These are phyloP conservation scores for Spodoptera exigua DNA, from an alignment of 2,888 invertebrate genomes.

Conservation along the genomic window DNA sequence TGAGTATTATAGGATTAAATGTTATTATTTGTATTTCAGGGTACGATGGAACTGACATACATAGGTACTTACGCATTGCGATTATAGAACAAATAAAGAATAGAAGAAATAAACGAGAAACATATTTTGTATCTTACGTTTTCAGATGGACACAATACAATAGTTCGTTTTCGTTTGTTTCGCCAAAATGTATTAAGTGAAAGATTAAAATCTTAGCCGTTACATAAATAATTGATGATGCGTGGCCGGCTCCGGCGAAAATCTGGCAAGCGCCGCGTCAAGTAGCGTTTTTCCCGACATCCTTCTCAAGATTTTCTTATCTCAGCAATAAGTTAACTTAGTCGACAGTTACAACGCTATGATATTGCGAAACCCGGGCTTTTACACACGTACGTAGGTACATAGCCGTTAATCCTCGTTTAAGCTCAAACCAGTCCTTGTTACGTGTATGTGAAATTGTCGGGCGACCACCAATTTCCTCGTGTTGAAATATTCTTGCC, in stretches of 20 bases:
- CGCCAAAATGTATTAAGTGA: too few relatives aligned
- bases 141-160: neutral
- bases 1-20: too few relatives aligned
- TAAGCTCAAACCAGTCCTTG: conserved; percentile 47
- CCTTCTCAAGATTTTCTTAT: conserved; percentile 26
- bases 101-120: neutral
- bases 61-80: too few relatives aligned
- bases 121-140: conserved; percentile 12
- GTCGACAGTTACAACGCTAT: conserved; percentile 18
- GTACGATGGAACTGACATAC: too few relatives aligned
- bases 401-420: conserved; percentile 44
- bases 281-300: conserved; percentile 31
- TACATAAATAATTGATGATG: conserved; percentile 6
- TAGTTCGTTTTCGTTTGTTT: neutral
- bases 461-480: conserved; percentile 54
- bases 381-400: conserved; percentile 28
- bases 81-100: too few relatives aligned
- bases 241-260: neutral
- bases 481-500: conserved; percentile 64
- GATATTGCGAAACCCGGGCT: conserved; percentile 27
- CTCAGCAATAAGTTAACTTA: conserved; percentile 16
- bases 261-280: conserved; percentile 25
- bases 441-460: conserved; percentile 55
- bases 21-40: too few relatives aligned
- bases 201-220: too few relatives aligned